Evolutionary conservation across 2,113 vertebrate species (phyloP).

Genomic region (Bostrychus sinensis): DNA sequence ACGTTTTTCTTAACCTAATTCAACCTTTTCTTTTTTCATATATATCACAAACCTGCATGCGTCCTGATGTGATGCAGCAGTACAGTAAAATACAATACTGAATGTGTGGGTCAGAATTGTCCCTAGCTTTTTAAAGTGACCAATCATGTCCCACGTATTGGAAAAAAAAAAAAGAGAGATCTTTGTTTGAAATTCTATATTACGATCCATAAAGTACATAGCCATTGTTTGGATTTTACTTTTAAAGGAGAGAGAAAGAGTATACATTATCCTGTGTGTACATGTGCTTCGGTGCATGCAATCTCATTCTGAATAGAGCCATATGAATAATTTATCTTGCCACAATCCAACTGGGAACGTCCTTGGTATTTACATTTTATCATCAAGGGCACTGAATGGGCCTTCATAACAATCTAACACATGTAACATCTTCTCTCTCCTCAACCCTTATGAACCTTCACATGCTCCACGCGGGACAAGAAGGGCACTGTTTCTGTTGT

Average conservation of each 20-base stretch:
- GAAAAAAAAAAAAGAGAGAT: background rate
- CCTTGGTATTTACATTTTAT: slow-evolving; percentile 85
- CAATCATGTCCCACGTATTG: slow-evolving; percentile 16
- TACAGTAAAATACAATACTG: background rate
- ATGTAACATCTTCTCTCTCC: slow-evolving; percentile 61
- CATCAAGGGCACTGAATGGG: slow-evolving; percentile 76
- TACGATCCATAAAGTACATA: slow-evolving; percentile 56
- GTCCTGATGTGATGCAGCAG: background rate
- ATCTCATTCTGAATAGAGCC: slow-evolving; percentile 71
- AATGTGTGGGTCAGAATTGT: background rate
- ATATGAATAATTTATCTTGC: slow-evolving; percentile 82
- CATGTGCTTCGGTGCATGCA: slow-evolving; percentile 70
- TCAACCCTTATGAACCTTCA: slow-evolving; percentile 36
- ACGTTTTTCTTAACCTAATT: too few species aligned
- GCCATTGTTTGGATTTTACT: slow-evolving; percentile 70
- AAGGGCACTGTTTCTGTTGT: slow-evolving; percentile 30
- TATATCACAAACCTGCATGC: too few species aligned
- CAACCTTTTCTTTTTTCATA: too few species aligned
- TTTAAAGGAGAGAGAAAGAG: slow-evolving; percentile 62
- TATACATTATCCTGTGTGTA: slow-evolving; percentile 62
- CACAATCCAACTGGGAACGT: slow-evolving; percentile 76
- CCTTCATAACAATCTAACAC: slow-evolving; percentile 65
- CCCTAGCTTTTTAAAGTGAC: slow-evolving; percentile 30
- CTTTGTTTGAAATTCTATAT: slow-evolving; percentile 52
- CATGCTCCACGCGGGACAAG: slow-evolving; percentile 26